phyloP scores from a whole-genome alignment of 2,888 invertebrate species.

The Idaea straminata region DNA sequence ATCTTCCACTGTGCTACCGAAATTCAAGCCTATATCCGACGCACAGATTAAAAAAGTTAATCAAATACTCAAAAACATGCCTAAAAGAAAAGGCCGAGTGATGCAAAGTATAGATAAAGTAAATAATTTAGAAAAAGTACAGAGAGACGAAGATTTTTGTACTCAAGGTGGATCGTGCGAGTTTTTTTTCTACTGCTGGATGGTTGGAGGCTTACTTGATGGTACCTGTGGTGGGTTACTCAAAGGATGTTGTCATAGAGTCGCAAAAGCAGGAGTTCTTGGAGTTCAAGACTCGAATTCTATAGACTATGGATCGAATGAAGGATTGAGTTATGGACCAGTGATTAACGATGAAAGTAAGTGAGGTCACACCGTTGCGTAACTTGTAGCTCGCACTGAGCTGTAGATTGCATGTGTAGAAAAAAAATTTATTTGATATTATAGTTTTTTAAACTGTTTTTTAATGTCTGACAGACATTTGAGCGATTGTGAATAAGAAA shows the following conservation, averaged over 20 bases:
- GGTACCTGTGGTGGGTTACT: constrained; percentile 91
- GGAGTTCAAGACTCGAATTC: constrained; percentile 83
- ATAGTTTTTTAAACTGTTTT: not conserved
- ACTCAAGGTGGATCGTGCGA: constrained; percentile 90
- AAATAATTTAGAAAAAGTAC: constrained; percentile 24
- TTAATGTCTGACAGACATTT: not conserved
- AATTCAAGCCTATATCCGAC: constrained; percentile 70
- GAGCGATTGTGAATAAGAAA: no score
- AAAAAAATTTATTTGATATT: not conserved
- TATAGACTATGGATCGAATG: constrained; percentile 81
- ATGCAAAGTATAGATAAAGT: constrained; percentile 29
- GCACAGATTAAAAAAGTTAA: constrained; percentile 64
- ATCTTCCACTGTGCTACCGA: constrained; percentile 52
- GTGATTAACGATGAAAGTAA: constrained; percentile 90
- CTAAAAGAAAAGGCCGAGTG: constrained; percentile 49
- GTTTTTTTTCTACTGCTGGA: constrained; percentile 95
- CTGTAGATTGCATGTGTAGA: not conserved
- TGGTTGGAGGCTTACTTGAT: constrained; percentile 91
- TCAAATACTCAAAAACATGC: constrained; percentile 60
- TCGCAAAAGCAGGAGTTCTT: constrained; percentile 82
- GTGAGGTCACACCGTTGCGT: constrained; percentile 60
- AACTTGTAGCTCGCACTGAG: constrained; percentile 25
- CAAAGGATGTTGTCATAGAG: constrained; percentile 92
- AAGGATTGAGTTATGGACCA: constrained; percentile 85
- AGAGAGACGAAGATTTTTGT: constrained; percentile 79